Base-by-base conservation (phyloP, 1,140 invertebrate species). In the Pygmarrhopalites habei region DNA sequence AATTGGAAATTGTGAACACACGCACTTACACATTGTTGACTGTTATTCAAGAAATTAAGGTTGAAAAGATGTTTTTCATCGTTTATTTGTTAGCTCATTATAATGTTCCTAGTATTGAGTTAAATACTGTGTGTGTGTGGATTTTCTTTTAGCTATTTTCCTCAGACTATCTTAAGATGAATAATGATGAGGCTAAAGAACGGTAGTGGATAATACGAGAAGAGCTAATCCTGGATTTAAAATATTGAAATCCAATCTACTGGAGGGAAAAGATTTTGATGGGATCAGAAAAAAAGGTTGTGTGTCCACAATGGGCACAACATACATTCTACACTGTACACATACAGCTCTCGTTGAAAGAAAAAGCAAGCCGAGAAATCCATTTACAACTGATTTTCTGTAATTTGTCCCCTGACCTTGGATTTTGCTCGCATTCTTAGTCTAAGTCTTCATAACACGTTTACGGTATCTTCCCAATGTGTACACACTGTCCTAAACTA, bases 151-250 rank as follows among this genome's bases (percentile, higher is more conserved):
- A 17, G 7, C 35, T 39, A 17, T 17, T 39, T 17, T 39, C 7
- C 35, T 39, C 7, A 10, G 35, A 17, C 35, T 39, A 10, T 39
- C 35, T 39, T 39, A 7, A 10, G 35, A 39, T 7, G 17, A 10
- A 46, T 21, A n/a, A 5, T 46, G 44, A 7, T 46, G 15, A 5
- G 44, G 21, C 19, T 35, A 35, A 35, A 35, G 32, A 7, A 46
- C 15, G 4, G 49, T 52, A n/a, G 5, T 5, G 10, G 5, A 52
- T 35, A 35, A 35, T 35, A 56, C 4, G 35, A 56, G 53, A 56
- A 41, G 53, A 56, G 53, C 32, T 56, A 56, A 56, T 56, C 53
- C 35, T 14, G 26, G 53, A 39, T 35, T 56, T n/a, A 56, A 56
- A 56, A 26, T 53, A 53, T 7, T 53, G 51, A 17, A 47, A 47